A percentile compares a stretch with the other conserved stretches of the same genome.
These are phyloP conservation scores for Drosophila pruinosa DNA, from an alignment of 1,140 invertebrate genomes.

Conservation along the genomic window DNA sequence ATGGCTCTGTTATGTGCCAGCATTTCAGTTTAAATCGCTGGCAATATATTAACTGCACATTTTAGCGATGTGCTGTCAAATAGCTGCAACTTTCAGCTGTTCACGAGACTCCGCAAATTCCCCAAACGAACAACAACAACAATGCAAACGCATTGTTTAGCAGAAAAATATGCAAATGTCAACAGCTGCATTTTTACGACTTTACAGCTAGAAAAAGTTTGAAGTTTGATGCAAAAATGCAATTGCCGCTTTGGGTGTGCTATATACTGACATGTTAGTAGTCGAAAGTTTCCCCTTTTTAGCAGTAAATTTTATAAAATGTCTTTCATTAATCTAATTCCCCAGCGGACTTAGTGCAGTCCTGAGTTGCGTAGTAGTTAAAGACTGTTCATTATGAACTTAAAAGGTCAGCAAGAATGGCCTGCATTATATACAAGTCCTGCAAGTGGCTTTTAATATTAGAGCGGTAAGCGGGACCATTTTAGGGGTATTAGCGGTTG, in stretches of 20 bases:
- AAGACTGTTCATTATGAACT: neutral
- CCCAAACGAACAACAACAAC: slow-evolving; percentile 18
- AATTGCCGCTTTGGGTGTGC: slow-evolving; percentile 4
- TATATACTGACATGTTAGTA: neutral
- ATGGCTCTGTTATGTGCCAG: slow-evolving; percentile 39
- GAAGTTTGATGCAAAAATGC: slow-evolving; percentile 30
- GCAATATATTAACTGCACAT: slow-evolving; percentile 65
- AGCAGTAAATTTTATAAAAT: slow-evolving; percentile 40
- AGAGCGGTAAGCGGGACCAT: neutral
- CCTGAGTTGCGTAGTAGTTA: slow-evolving; percentile 51
- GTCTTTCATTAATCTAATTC: slow-evolving; percentile 72
- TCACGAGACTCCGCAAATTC: slow-evolving; percentile 28
- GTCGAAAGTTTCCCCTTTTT: slow-evolving; percentile 14
- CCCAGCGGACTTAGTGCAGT: slow-evolving; percentile 51
- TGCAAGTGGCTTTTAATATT: slow-evolving; percentile 2
- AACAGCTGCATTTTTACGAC: slow-evolving; percentile 25
- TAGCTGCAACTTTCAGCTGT: slow-evolving; percentile 65
- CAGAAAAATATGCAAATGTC: slow-evolving; percentile 51
- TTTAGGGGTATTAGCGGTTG: slow-evolving; percentile 30
- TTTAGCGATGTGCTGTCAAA: slow-evolving; percentile 62
- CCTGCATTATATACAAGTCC: no score
- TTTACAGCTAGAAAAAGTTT: slow-evolving; percentile 8
- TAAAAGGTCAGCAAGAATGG: slow-evolving; percentile 5
- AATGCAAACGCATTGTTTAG: slow-evolving; percentile 61
- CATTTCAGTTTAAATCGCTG: slow-evolving; percentile 28